Percentiles rank a stretch among this genome's conserved stretches.
Conservation (phyloP, 2,797 vertebrate species). For the Pipistrellus kuhlii region DNA sequence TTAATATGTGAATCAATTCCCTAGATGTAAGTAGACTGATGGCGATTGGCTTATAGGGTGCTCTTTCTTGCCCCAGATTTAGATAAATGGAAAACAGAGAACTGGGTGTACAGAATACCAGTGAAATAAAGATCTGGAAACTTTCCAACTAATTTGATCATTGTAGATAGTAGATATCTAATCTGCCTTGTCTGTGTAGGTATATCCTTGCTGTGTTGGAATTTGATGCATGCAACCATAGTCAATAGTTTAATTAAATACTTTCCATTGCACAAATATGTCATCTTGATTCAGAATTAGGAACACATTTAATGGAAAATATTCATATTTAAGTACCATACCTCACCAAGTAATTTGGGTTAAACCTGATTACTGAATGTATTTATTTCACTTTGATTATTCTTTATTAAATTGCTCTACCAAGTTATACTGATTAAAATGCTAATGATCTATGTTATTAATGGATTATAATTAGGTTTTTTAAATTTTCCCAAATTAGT, state of each 20-base stretch:
- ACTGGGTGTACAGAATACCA: not conserved
- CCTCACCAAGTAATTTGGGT: constrained; percentile 64
- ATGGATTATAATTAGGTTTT: constrained; percentile 51
- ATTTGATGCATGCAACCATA: constrained; percentile 49
- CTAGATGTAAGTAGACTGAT: constrained; percentile 38
- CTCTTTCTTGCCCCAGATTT: not conserved
- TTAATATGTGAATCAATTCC: constrained; percentile 49
- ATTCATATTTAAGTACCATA: constrained; percentile 56
- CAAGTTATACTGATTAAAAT: constrained; percentile 72
- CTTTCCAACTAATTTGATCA: constrained; percentile 45
- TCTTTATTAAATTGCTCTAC: constrained; percentile 58
- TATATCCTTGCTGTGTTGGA: not conserved
- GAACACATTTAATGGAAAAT: constrained; percentile 60
- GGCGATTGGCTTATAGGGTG: not conserved
- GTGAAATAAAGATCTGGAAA: constrained; percentile 29
- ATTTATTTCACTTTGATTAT: constrained; percentile 71
- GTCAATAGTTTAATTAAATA: constrained; percentile 31
- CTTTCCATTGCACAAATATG: constrained; percentile 44
- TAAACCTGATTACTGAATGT: constrained; percentile 58
- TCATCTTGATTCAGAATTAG: constrained; percentile 58
- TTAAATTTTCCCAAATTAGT: constrained; percentile 47
- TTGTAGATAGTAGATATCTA: not conserved
- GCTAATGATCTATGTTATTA: constrained; percentile 56
- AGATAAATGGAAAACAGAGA: not conserved
- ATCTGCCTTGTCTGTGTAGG: not conserved